Evolutionary conservation across 2,113 vertebrate species (phyloP).

Genomic region (Channa argus): DNA sequence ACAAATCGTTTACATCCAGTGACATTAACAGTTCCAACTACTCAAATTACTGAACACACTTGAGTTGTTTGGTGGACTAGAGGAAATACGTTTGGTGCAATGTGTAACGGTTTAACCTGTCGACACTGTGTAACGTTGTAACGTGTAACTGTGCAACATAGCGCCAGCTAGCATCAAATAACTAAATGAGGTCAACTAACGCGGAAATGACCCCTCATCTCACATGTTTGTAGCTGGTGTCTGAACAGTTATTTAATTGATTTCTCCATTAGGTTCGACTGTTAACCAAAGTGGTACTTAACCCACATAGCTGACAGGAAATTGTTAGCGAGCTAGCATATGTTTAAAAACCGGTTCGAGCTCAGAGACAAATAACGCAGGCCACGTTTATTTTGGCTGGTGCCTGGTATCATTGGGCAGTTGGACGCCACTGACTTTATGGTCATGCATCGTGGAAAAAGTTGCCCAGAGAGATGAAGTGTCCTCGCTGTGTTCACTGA

Average conservation of each 20-base stretch:
- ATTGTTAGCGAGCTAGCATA: constrained; percentile 62
- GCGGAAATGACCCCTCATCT: background rate
- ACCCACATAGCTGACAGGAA: background rate
- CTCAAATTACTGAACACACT: too few relatives aligned
- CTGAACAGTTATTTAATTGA: accelerated
- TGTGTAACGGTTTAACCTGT: too few relatives aligned
- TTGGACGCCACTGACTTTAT: background rate
- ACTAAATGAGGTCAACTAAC: accelerated
- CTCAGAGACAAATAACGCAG: background rate
- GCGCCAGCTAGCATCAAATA: background rate
- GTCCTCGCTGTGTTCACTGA: background rate
- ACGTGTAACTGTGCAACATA: too few relatives aligned
- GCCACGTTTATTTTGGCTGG: background rate
- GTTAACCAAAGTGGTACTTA: background rate
- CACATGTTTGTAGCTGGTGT: background rate
- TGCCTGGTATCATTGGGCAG: background rate
- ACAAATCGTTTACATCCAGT: too few relatives aligned
- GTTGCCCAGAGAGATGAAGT: constrained; percentile 4
- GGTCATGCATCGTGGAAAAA: background rate
- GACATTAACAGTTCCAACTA: too few relatives aligned
- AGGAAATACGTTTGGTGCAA: too few relatives aligned
- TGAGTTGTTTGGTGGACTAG: too few relatives aligned
- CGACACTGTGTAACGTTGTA: too few relatives aligned
- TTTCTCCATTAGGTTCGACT: background rate
- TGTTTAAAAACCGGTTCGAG: constrained; percentile 3